phyloP scores from a whole-genome alignment of 1,140 invertebrate genomes.

The Chironomus tepperi region DNA sequence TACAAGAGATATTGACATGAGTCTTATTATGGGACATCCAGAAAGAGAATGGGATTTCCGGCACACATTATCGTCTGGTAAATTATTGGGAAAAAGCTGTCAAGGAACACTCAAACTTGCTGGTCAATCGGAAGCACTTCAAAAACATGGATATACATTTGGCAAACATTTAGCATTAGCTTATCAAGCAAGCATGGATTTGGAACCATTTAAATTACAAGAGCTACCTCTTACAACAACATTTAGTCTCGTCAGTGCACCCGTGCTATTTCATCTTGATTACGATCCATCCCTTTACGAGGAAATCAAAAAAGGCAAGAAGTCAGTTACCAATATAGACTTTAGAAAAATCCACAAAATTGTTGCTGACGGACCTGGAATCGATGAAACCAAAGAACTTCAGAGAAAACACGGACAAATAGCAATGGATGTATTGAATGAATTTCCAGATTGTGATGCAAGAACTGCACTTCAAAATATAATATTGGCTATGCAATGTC shows the following conservation, averaged over 20 bases:
- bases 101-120: conserved; percentile 69
- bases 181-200: conserved; percentile 63
- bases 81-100: conserved; percentile 72
- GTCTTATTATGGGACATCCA: conserved; percentile 48
- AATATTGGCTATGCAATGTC: conserved; percentile 48
- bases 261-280: conserved; percentile 68
- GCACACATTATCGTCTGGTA: conserved; percentile 64
- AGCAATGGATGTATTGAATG: conserved; percentile 53
- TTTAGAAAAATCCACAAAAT: conserved; percentile 46
- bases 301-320: conserved; percentile 56
- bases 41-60: conserved; percentile 72
- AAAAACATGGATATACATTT: conserved; percentile 66
- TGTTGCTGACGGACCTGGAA: conserved; percentile 45
- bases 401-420: conserved; percentile 60
- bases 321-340: conserved; percentile 58
- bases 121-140: conserved; percentile 53
- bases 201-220: conserved; percentile 45
- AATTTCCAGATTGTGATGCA: conserved; percentile 53
- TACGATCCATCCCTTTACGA: conserved; percentile 55
- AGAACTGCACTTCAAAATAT: conserved; percentile 53
- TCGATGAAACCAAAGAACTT: conserved; percentile 54
- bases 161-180: conserved; percentile 75
- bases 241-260: conserved; percentile 63
- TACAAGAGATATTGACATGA: conserved; percentile 29
- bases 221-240: conserved; percentile 41